Evolutionary conservation across 1,140 invertebrate species (phyloP), one percentile per base, ranked within the genome.

Genomic region (Limonius californicus): DNA sequence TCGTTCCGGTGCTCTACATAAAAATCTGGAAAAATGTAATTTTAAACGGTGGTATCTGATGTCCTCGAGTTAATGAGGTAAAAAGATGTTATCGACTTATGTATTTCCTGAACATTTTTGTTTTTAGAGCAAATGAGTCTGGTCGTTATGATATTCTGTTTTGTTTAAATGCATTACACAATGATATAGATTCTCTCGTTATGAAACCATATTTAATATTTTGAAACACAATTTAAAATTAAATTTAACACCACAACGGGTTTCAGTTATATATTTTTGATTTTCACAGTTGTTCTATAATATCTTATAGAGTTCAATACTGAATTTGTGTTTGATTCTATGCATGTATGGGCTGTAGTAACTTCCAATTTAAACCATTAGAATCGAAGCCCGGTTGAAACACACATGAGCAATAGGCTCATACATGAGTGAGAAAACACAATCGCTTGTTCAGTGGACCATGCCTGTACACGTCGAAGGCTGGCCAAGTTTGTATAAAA

Each of bases 381-480:
- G 45, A 50, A 50, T 50, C 45, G 45, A 50, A 50, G 45, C 45
- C 16, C 3, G 2, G n/a, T 50, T 50, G 45, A n/a, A 50, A 50
- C 45, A 50, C 20, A 50, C 45, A 50, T 50, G 45, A 50, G 45
- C 45, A 50, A 50, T 19, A 50, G 45, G 53, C 20, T 55, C 53
- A 55, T 55, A 55, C 21, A 55, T 55, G 21, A 55, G 53, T 32
- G 53, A 55, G 21, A 32, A 55, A 30, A 55, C 53, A 55, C 53
- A 55, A 55, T 55, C 27, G 53, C 21, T n/a, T 23, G 27, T 32
- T 15, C 53, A 55, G 53, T 55, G 53, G 53, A 55, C 53, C 53
- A 32, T 23, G 53, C n/a, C 18, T 55, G 53, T 55, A 30, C 45
- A 50, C 19, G 27, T 27, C 27, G 53, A 27, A 55, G 27, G 21